Evolutionary conservation across 2,888 invertebrate species (phyloP).

Genomic region (Anthophora plumipes): DNA sequence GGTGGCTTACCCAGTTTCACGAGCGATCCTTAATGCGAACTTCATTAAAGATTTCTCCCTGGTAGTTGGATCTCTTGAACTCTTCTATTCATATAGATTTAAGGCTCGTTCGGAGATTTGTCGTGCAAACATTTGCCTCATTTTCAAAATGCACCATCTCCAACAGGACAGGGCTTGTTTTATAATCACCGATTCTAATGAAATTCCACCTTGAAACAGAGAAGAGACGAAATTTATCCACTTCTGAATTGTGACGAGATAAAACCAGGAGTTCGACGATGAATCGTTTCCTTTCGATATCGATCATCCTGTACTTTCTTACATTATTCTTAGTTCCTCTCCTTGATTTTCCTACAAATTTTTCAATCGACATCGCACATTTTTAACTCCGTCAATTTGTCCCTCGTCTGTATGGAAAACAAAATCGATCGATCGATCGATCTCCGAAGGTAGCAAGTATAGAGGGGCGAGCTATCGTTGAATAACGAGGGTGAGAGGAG

Average conservation of each 20-base stretch:
- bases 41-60: constrained; percentile 63
- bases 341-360: not conserved
- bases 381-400: not conserved
- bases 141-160: constrained; percentile 36
- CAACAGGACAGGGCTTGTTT: constrained; percentile 6
- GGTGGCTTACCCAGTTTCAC: constrained; percentile 60
- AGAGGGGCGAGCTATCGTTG: not conserved
- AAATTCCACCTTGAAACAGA: constrained; percentile 6
- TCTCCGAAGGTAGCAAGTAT: not conserved
- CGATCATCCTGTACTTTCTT: constrained; percentile 39
- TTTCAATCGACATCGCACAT: not conserved
- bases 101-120: constrained; percentile 45
- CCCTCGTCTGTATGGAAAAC: constrained; percentile 15
- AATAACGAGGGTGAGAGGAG: not conserved
- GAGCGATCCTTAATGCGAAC: constrained; percentile 58
- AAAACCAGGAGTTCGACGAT: constrained; percentile 25
- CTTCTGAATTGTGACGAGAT: not conserved
- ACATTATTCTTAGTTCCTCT: not conserved
- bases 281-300: constrained; percentile 24
- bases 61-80: constrained; percentile 38
- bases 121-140: constrained; percentile 52
- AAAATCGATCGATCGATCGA: constrained; percentile 29
- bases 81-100: constrained; percentile 55
- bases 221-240: constrained; percentile 4
- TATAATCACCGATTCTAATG: constrained; percentile 29